A percentile compares a stretch with the other conserved stretches of the same genome.
These are phyloP conservation scores for Clytia hemisphaerica DNA, from an alignment of 30 jellyfish, hydroid and myxozoan genomes.

Conservation along the genomic window DNA sequence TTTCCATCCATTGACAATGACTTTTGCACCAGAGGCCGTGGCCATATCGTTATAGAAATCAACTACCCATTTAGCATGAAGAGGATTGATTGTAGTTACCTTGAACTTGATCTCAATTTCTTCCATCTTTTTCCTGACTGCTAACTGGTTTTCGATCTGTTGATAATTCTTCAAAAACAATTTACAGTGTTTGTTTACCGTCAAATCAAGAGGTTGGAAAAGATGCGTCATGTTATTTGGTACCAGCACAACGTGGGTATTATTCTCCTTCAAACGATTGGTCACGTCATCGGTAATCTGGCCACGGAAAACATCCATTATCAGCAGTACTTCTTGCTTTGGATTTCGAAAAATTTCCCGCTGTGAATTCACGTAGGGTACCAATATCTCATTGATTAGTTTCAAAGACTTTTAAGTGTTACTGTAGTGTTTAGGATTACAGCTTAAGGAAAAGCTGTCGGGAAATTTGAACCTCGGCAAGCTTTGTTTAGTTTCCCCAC, in stretches of 20 bases:
- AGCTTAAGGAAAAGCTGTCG: not conserved
- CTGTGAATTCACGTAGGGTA: not conserved
- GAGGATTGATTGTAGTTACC: not conserved
- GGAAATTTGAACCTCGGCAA: not conserved
- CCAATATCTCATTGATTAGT: not conserved
- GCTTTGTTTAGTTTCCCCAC: slow-evolving; percentile 4
- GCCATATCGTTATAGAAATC: not conserved
- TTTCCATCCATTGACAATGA: slow-evolving; percentile 5
- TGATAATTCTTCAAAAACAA: too few relatives aligned
- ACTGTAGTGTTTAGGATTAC: not conserved
- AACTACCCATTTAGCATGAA: not conserved
- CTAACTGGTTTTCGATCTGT: not conserved
- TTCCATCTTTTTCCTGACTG: not conserved
- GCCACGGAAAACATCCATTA: not conserved
- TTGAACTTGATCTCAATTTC: slow-evolving; percentile 1
- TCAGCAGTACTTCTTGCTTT: not conserved
- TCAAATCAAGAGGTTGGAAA: not conserved
- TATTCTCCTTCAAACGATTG: not conserved
- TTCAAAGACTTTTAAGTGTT: not conserved
- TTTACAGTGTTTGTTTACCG: not conserved
- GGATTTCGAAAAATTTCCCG: not conserved
- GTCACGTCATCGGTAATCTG: not conserved
- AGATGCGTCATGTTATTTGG: not conserved
- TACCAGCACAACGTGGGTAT: not conserved
- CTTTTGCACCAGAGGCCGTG: not conserved